A percentile compares a stretch with the other conserved stretches of the same genome.
Evolutionary conservation across 2,113 vertebrate genomes (phyloP).

Genomic region (Hypocryptadius cinnamomeus): DNA sequence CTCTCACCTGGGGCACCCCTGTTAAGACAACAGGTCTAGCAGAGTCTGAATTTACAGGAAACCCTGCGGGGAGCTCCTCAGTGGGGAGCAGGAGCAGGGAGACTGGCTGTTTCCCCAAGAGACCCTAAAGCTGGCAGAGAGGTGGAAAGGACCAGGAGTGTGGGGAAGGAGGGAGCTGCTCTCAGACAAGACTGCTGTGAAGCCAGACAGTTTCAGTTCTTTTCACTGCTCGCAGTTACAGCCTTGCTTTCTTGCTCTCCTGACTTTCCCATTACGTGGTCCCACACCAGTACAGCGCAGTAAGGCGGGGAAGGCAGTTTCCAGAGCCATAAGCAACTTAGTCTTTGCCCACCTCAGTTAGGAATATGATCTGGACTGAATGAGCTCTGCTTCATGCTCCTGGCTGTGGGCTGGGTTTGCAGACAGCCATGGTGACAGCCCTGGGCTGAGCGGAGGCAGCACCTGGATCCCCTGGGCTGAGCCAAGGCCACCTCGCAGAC

Average conservation of each 20-base stretch:
- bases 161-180: neutral
- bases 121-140: neutral
- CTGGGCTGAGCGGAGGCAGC: neutral
- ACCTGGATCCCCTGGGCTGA: neutral
- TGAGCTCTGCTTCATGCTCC: neutral
- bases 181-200: neutral
- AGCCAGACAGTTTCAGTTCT: neutral
- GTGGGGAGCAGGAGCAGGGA: neutral
- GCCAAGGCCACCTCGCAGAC: fast-evolving
- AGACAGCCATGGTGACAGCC: neutral
- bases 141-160: neutral
- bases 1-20: neutral
- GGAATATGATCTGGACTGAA: neutral
- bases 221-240: neutral
- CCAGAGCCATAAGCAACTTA: neutral
- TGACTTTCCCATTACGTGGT: neutral
- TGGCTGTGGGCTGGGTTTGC: fast-evolving
- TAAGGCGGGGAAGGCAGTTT: neutral
- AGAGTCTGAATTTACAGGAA: neutral
- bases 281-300: neutral
- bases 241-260: neutral
- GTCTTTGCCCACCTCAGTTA: neutral
- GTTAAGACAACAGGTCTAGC: neutral
- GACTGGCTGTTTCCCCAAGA: neutral
- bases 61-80: fast-evolving